A percentile compares a stretch with the other conserved stretches of the same genome.
phyloP scores from a whole-genome alignment of 2,797 vertebrate genomes.

The Helicolenus hilgendorfi region DNA sequence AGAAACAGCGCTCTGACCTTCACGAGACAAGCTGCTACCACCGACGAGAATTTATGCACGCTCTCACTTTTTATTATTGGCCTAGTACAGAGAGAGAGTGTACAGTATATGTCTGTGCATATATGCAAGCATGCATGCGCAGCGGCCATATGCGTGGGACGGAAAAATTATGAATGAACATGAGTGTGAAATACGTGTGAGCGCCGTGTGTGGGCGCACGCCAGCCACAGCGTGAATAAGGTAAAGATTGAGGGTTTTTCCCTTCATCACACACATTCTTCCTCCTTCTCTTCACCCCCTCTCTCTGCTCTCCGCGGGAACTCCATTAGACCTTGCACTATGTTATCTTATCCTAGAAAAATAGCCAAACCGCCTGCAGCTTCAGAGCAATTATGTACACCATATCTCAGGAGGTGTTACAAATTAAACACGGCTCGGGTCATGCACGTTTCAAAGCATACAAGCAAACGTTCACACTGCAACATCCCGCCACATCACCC shows the following conservation, averaged over 20 bases:
- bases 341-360: constrained; percentile 80
- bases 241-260: constrained; percentile 66
- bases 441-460: constrained; percentile 26
- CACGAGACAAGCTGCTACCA: constrained; percentile 73
- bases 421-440: constrained; percentile 73
- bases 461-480: constrained; percentile 2
- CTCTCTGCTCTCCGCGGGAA: constrained; percentile 57
- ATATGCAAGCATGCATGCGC: not conserved
- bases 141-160: not conserved
- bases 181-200: not conserved
- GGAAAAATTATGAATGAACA: not conserved
- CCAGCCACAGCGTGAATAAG: constrained; percentile 52
- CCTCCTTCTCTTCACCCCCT: constrained; percentile 9
- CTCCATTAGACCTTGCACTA: constrained; percentile 72
- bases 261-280: constrained; percentile 41
- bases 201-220: not conserved
- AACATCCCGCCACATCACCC: not conserved
- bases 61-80: constrained; percentile 81
- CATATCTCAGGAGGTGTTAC: constrained; percentile 72
- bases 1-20: constrained; percentile 82
- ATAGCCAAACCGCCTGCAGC: constrained; percentile 62
- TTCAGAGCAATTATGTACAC: constrained; percentile 78
- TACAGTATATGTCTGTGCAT: not conserved
- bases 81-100: constrained; percentile 31
- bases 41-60: constrained; percentile 80